A percentile compares a stretch with the other conserved stretches of the same genome.
phyloP scores from a whole-genome alignment of 2,888 invertebrate species.

The Petrophora chlorosata region DNA sequence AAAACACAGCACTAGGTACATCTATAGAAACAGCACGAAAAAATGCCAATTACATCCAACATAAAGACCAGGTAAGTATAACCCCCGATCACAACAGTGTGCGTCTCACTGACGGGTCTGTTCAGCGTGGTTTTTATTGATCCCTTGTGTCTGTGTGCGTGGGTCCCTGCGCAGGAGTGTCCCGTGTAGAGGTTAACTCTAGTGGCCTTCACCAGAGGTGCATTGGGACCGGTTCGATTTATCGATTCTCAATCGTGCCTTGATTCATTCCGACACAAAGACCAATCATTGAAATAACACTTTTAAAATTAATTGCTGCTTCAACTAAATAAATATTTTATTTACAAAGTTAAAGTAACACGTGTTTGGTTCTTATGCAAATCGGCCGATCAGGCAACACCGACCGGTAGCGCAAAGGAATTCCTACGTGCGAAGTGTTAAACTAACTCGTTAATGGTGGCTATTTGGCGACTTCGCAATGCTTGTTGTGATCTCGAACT shows the following conservation, averaged over 20 bases:
- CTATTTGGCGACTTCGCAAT: constrained; percentile 55
- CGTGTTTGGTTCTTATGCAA: constrained; percentile 36
- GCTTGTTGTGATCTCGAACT: constrained; percentile 68
- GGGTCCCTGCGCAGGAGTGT: constrained; percentile 69
- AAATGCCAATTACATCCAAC: constrained; percentile 62
- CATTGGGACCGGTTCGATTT: constrained; percentile 70
- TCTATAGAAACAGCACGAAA: constrained; percentile 60
- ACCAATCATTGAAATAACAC: constrained; percentile 4
- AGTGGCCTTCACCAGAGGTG: constrained; percentile 81
- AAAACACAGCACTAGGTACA: constrained; percentile 46
- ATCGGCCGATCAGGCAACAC: constrained; percentile 26
- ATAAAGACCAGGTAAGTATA: constrained; percentile 65
- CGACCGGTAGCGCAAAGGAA: constrained; percentile 34
- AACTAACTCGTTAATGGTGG: constrained; percentile 31
- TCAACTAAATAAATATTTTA: constrained; percentile 7
- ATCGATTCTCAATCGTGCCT: constrained; percentile 41
- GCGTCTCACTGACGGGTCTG: constrained; percentile 47
- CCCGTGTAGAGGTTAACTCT: constrained; percentile 70
- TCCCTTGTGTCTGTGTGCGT: constrained; percentile 49
- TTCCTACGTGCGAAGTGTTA: constrained; percentile 30
- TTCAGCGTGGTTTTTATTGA: constrained; percentile 48
- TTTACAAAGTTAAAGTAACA: constrained; percentile 22
- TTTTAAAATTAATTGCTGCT: neutral
- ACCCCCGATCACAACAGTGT: constrained; percentile 48
- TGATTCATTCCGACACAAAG: constrained; percentile 20